Evolutionary conservation across 2,888 invertebrate genomes (phyloP).

Genomic region (Fragum whitleyi): DNA sequence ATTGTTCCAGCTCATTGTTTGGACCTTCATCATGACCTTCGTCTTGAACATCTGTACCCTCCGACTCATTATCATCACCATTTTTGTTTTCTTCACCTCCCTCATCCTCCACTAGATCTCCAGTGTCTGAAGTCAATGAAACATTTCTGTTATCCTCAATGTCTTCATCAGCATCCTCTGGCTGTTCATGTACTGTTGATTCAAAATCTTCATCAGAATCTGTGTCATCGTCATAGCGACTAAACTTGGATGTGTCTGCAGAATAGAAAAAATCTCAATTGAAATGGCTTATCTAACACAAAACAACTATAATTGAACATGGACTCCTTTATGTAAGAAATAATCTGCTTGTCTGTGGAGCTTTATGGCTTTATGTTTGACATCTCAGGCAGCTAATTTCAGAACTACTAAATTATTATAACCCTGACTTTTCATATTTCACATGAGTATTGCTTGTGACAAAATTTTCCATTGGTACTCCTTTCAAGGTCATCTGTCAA

Average conservation of each 20-base stretch:
- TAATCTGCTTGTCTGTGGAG: too few species aligned
- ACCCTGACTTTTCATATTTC: not conserved
- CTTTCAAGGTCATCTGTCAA: too few species aligned
- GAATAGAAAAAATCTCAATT: constrained; percentile 27
- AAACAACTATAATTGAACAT: too few species aligned
- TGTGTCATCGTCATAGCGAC: constrained; percentile 70
- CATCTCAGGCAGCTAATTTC: too few species aligned
- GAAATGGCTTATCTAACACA: too few species aligned
- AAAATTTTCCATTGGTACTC: too few species aligned
- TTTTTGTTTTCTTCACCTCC: not conserved
- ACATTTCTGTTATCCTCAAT: not conserved
- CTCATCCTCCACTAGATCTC: too few species aligned
- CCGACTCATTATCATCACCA: not conserved
- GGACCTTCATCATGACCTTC: constrained; percentile 16
- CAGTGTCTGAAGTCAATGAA: too few species aligned
- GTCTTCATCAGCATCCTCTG: not conserved
- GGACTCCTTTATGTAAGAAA: too few species aligned
- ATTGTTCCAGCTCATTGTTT: not conserved
- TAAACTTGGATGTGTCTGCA: constrained; percentile 76
- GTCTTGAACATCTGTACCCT: constrained; percentile 2
- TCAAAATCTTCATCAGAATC: constrained; percentile 72
- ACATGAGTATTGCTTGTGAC: not conserved
- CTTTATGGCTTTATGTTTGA: too few species aligned
- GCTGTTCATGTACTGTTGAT: constrained; percentile 29
- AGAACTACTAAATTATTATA: too few species aligned